Evolutionary conservation across 2,888 invertebrate species (phyloP), one percentile per base, ranked within the genome.

Genomic region (Lycaena phlaeas): DNA sequence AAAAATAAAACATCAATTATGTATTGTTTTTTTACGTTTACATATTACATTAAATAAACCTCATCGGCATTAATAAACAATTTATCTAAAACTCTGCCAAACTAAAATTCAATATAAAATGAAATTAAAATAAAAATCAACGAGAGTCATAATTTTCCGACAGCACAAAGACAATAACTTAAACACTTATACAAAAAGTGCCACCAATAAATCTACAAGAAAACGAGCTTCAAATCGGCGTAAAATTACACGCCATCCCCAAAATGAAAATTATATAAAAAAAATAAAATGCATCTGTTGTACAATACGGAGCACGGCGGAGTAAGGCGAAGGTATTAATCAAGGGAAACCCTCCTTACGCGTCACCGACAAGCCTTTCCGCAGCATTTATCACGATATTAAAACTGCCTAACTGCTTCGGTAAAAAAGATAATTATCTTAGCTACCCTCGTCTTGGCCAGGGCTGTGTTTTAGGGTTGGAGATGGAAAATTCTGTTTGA

Each of bases 341-440:
- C 73, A 72, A 61, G 50, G 59, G 59, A 61, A 63, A 62, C 71
- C 73, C 72, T 65, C 64, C 61, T 71, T 68, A 64, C 73, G 76
- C 81, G 79, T 81, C 81, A 81, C 53, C 65, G 70, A 63, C 79
- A 78, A 81, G 74, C 82, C 79, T 81, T 71, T 79, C 68, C 81
- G 74, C 77, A 64, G 81, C 82, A 77, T 82, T 82, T 81, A 79
- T 79, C 82, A 69, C 72, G 75, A 72, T 81, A 82, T 82, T 81
- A 82, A 77, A 74, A 76, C 72, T 71, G 66, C 64, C 71, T 67
- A 68, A 64, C 61, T 60, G n/a, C n/a, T n/a, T n/a, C n/a, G 62
- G 75, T 81, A 84, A 82, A 84, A 82, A 84, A 84, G 84, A 84
- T 82, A 84, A 84, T 84, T 82, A 82, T 84, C 84, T 84, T 82